Base-by-base conservation (phyloP, 1,140 invertebrate genomes). In the Arctopsyche grandis region DNA sequence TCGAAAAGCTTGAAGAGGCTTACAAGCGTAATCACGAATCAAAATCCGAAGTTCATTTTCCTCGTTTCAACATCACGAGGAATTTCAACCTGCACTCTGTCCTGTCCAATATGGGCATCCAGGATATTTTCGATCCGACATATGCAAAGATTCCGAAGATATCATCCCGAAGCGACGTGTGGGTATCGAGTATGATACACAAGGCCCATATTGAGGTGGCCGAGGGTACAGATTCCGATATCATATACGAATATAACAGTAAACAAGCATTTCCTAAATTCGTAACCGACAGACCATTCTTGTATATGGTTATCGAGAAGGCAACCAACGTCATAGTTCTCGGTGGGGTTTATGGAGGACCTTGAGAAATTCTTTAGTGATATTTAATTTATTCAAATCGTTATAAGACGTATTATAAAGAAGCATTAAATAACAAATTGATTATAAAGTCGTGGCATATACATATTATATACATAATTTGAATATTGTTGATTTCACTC, bases 271-370 rank as follows among this genome's bases (percentile, higher is more conserved):
- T 66, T 0, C 21, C 21, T 5, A 19, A 66, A 26, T 66, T 66
- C 63, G 63, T 66, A 9, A 22, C 24, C 63, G 14, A 66, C 63
- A 66, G 63, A 66, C 63, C 63, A 1, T 66, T 66, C 24, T 12
- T 66, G 9, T 66, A 66, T 26, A 22, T 66, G 63, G 10, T 66
- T 12, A 66, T 66, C 21, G 63, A 66, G 10, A 66, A 66, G 63
- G 63, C 21, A 12, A 66, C 63, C 7, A 66, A 66, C 14, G 63
- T 29, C 24, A 66, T 66, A 10, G 24, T 66, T 12, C 5, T 66
- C 7, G 63, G 63, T 9, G 63, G 63, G 5, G 24, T 24, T 0
- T 38, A 38, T 7, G 29, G 29, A 38, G 29, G 29, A 38, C 29
- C 29, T 38, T 38, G 29, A 38, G 1, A 4, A 38, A 4, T 38